A percentile compares a stretch with the other conserved stretches of the same genome.
Evolutionary conservation across 2,888 invertebrate genomes (phyloP).

Genomic region (Meteorus cinctellus): DNA sequence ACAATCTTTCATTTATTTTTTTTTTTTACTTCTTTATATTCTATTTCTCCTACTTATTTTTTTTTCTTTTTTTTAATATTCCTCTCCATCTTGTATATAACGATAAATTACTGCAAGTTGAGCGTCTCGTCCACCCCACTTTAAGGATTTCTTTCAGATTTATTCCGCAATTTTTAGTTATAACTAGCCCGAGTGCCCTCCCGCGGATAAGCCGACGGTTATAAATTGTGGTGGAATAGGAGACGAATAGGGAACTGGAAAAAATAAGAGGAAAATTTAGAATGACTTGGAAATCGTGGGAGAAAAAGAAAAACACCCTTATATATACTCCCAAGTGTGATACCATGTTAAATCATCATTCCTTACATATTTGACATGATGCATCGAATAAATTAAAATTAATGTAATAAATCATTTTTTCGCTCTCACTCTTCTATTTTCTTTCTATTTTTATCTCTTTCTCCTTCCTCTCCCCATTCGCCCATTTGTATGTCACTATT

Average conservation of each 20-base stretch:
- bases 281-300: background rate
- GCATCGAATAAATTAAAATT: slow-evolving; percentile 10
- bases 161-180: slow-evolving; percentile 54
- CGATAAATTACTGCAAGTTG: too few relatives aligned
- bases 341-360: slow-evolving; percentile 6
- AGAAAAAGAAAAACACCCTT: slow-evolving; percentile 5
- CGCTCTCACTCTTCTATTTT: background rate
- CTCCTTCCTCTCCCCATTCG: background rate
- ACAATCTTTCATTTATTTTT: slow-evolving; percentile 5
- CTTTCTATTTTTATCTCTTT: background rate
- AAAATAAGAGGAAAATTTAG: background rate
- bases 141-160: slow-evolving; percentile 53
- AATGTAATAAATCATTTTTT: background rate
- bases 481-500: slow-evolving; percentile 14
- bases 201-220: slow-evolving; percentile 48
- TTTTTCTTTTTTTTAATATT: too few relatives aligned
- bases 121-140: slow-evolving; percentile 34
- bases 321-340: slow-evolving; percentile 13
- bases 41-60: too few relatives aligned
- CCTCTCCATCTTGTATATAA: slow-evolving; percentile 1
- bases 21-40: background rate
- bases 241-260: slow-evolving; percentile 24
- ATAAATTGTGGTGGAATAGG: slow-evolving; percentile 47
- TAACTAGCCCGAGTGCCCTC: slow-evolving; percentile 45
- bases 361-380: background rate